Evolutionary conservation across 2,888 invertebrate genomes (phyloP).

Genomic region (Agrochola lychnidis): DNA sequence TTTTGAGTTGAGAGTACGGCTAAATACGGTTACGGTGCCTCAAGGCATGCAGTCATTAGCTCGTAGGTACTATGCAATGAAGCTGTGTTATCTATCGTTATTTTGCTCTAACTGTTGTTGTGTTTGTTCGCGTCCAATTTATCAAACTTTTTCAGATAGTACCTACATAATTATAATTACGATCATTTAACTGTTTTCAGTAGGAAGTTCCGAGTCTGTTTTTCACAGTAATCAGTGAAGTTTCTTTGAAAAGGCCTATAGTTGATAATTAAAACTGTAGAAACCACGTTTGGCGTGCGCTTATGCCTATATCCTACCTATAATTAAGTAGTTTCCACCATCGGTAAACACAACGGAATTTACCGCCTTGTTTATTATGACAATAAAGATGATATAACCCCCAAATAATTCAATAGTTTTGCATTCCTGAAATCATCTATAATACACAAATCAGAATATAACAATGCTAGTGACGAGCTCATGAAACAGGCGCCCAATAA

Average conservation of each 20-base stretch:
- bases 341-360: conserved; percentile 7
- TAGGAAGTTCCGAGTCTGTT: neutral
- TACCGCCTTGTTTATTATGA: conserved; percentile 14
- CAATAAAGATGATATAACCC: conserved; percentile 22
- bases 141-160: neutral
- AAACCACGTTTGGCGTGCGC: neutral
- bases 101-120: neutral
- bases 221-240: neutral
- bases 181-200: neutral
- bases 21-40: neutral
- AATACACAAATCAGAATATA: conserved; percentile 43
- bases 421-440: conserved; percentile 39
- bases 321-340: neutral
- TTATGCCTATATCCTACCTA: neutral
- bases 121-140: neutral
- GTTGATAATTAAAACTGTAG: neutral
- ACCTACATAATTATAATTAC: neutral
- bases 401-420: conserved; percentile 47
- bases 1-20: neutral
- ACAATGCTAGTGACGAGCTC: conserved; percentile 58
- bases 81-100: conserved; percentile 6
- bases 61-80: conserved; percentile 2
- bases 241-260: neutral
- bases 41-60: conserved; percentile 4
- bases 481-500: conserved; percentile 58